Conservation (phyloP, 2,113 vertebrate genomes). For the Ovis aries region ARS-UI_Ramb_v3.0 NC_056080.1:108998001-108998500, state of each 20-base stretch:
- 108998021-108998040: background rate
- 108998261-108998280: conserved; percentile 6
- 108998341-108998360: conserved; percentile 38
- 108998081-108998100: conserved; percentile 12
- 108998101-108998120: background rate
- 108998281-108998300: background rate
- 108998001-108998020: background rate
- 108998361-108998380: conserved; percentile 42
- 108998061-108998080: background rate
- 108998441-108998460: background rate
- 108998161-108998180: background rate
- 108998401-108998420: background rate
- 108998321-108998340: conserved; percentile 37
- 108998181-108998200: conserved; percentile 10
- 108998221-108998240: background rate
- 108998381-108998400: conserved; percentile 38
- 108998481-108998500: background rate
- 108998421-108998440: background rate
- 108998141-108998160: background rate
- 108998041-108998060: background rate
- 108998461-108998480: background rate
- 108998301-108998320: conserved; percentile 3
- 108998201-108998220: background rate
- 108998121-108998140: background rate
- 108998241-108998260: background rate